phyloP scores from a whole-genome alignment of 1,140 invertebrate species.

The Frieseomelitta varia region DNA sequence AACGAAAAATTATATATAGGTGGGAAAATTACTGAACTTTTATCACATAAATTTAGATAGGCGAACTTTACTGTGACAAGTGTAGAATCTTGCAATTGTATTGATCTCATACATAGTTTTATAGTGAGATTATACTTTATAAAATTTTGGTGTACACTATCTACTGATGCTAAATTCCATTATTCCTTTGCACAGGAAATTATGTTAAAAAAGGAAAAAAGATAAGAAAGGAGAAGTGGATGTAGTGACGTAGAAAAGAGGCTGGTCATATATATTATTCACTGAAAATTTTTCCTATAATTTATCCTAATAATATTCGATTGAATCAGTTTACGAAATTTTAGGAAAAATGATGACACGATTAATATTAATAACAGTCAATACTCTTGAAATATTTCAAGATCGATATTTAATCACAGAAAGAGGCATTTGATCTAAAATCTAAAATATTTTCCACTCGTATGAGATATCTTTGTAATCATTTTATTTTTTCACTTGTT shows the following conservation, averaged over 20 bases:
- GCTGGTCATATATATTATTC: not conserved
- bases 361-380: not conserved
- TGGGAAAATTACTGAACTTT: not conserved
- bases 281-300: not conserved
- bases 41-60: not conserved
- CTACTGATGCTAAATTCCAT: not conserved
- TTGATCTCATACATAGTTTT: too few relatives aligned
- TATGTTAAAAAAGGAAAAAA: conserved; percentile 15
- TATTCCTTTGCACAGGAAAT: not conserved
- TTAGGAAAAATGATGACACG: not conserved
- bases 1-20: not conserved
- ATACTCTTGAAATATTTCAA: not conserved
- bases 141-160: not conserved
- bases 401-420: too few relatives aligned
- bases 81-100: not conserved
- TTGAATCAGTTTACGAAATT: not conserved
- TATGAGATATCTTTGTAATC: not conserved
- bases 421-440: not conserved
- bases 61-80: not conserved
- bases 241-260: not conserved
- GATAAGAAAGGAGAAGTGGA: not conserved
- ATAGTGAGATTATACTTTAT: too few relatives aligned
- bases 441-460: not conserved
- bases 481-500: not conserved
- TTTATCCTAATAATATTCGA: not conserved